A percentile compares a stretch with the other conserved stretches of the same genome.
Evolutionary conservation across 1,140 invertebrate species (phyloP).

Genomic region (Bombus fervidus): DNA sequence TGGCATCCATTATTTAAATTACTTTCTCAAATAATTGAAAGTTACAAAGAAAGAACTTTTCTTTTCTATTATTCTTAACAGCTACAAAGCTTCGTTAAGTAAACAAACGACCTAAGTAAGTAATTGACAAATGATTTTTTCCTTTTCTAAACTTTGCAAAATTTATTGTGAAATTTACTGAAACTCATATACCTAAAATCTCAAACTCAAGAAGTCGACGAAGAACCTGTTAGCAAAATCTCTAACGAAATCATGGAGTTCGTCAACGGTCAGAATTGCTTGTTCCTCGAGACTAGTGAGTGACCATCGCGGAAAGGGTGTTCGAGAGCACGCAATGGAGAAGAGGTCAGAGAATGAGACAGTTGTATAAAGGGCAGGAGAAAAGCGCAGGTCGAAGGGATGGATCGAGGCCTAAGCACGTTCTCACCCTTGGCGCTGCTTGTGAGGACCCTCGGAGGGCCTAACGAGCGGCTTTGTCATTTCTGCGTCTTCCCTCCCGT

Average conservation of each 20-base stretch:
- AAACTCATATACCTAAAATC: not conserved
- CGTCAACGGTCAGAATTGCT: slow-evolving; percentile 41
- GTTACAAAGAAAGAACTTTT: too few species aligned
- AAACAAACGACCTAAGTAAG: too few species aligned
- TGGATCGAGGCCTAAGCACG: slow-evolving; percentile 79
- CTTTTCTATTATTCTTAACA: too few species aligned
- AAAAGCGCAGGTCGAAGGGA: slow-evolving; percentile 75
- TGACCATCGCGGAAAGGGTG: slow-evolving; percentile 70
- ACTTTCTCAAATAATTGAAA: too few species aligned
- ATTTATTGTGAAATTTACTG: not conserved
- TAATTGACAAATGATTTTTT: too few species aligned
- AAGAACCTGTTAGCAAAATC: not conserved
- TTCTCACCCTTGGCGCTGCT: slow-evolving; percentile 79
- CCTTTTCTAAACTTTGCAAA: too few species aligned
- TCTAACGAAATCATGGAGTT: not conserved
- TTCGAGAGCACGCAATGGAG: slow-evolving; percentile 60
- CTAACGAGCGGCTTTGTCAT: slow-evolving; percentile 82
- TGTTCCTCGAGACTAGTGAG: slow-evolving; percentile 47
- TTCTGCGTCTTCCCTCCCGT: slow-evolving; percentile 67
- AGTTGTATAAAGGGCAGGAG: slow-evolving; percentile 38
- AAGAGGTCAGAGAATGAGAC: slow-evolving; percentile 55
- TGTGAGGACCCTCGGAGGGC: slow-evolving; percentile 80
- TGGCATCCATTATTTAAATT: too few species aligned
- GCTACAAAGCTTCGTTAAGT: too few species aligned
- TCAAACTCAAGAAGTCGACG: not conserved